Percentiles rank a stretch among this genome's conserved stretches.
phyloP scores from a whole-genome alignment of 1,140 invertebrate genomes.

The Bombus confusus region DNA sequence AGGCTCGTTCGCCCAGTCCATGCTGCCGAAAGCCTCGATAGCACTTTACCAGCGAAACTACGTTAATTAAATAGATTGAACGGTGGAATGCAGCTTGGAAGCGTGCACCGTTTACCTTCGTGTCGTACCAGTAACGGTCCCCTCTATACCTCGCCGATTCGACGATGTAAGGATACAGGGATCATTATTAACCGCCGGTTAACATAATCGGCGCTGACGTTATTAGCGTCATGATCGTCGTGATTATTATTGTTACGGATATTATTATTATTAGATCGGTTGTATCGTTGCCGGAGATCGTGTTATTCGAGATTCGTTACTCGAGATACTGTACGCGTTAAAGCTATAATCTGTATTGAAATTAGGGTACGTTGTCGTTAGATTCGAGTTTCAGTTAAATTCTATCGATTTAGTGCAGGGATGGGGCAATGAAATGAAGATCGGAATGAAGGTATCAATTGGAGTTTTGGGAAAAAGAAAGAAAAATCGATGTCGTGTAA shows the following conservation, averaged over 20 bases:
- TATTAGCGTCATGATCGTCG: neutral
- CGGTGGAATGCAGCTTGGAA: neutral
- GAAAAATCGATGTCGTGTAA: too few species aligned
- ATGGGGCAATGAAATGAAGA: too few species aligned
- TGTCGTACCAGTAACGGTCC: neutral
- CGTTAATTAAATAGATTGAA: slow-evolving; percentile 23
- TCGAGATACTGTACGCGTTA: neutral
- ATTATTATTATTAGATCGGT: slow-evolving; percentile 4
- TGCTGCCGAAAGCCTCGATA: neutral
- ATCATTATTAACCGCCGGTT: slow-evolving; percentile 8
- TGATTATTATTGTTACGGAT: slow-evolving; percentile 38
- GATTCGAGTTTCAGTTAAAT: neutral
- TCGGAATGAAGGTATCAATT: too few species aligned
- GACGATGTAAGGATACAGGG: neutral
- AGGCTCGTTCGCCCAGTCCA: neutral
- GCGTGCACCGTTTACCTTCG: slow-evolving; percentile 10
- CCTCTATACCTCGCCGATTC: too few species aligned
- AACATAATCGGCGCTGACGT: neutral
- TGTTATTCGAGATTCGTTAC: neutral
- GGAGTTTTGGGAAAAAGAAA: too few species aligned
- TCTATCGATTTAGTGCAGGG: too few species aligned
- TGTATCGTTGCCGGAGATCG: neutral
- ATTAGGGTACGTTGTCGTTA: neutral
- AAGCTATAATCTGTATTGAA: neutral
- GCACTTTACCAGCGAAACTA: neutral